Conservation (phyloP, 1,140 invertebrate genomes). For the Drosophila kohkoa region DNA sequence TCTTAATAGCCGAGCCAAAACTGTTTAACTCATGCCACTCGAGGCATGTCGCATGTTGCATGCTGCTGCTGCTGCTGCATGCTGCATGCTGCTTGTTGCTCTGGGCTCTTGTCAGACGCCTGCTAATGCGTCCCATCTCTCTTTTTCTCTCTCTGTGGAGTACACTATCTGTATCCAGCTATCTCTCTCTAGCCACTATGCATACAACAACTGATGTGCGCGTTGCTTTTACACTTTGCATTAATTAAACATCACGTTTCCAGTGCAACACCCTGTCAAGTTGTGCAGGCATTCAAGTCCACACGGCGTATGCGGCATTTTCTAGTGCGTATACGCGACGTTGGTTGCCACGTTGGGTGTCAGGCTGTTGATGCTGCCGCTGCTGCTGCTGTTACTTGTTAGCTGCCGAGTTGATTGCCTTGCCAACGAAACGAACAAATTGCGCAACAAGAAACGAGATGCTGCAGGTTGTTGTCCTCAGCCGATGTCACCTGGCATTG, state of each 20-base stretch:
- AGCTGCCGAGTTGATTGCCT: conserved; percentile 53
- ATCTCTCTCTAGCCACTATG: neutral
- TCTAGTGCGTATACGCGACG: conserved; percentile 59
- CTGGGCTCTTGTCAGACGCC: conserved; percentile 23
- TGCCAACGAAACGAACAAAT: conserved; percentile 41
- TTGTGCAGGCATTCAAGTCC: conserved; percentile 37
- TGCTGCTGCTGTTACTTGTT: neutral
- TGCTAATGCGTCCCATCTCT: neutral
- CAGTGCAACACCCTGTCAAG: conserved; percentile 79
- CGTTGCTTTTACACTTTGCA: conserved; percentile 59
- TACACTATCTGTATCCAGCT: neutral
- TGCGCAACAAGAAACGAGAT: conserved; percentile 34
- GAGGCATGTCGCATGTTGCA: conserved; percentile 46
- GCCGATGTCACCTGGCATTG: conserved; percentile 38
- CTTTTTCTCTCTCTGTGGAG: neutral
- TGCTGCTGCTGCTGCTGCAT: conserved; percentile 16
- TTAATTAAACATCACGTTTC: conserved; percentile 83
- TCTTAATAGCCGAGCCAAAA: conserved; percentile 72
- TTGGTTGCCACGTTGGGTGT: neutral
- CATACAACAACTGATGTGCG: neutral
- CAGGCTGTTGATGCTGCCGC: too few species aligned
- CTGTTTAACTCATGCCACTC: conserved; percentile 67
- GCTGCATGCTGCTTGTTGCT: conserved; percentile 3
- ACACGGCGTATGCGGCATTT: conserved; percentile 53
- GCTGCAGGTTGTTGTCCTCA: conserved; percentile 74